These are phyloP conservation scores for Zaprionus kolodkinae DNA, from an alignment of 1,140 invertebrate species.

Conservation along the genomic window DNA sequence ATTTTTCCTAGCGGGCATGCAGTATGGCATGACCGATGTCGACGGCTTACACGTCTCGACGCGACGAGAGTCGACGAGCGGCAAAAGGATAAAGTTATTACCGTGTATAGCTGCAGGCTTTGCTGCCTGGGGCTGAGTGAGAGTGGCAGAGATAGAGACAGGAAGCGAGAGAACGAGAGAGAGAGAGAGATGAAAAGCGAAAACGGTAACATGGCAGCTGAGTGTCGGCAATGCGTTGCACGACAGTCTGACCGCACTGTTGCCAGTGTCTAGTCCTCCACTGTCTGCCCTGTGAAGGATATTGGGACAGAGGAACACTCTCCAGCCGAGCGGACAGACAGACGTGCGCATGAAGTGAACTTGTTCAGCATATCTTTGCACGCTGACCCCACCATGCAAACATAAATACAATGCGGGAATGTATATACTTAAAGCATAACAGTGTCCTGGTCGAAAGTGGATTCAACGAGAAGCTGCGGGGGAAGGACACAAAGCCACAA, in stretches of 20 bases:
- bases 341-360: slow-evolving; percentile 62
- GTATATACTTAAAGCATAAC: slow-evolving; percentile 16
- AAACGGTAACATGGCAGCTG: slow-evolving; percentile 65
- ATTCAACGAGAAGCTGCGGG: slow-evolving; percentile 1
- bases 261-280: slow-evolving; percentile 22
- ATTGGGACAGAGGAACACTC: slow-evolving; percentile 1
- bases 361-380: slow-evolving; percentile 75
- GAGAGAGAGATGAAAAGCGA: slow-evolving; percentile 16
- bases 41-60: slow-evolving; percentile 41
- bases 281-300: slow-evolving; percentile 6
- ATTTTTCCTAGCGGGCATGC: slow-evolving; percentile 66
- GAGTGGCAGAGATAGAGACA: slow-evolving; percentile 22
- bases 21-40: slow-evolving; percentile 44
- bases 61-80: slow-evolving; percentile 32
- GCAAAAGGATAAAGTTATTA: slow-evolving; percentile 76
- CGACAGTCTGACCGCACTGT: slow-evolving; percentile 10
- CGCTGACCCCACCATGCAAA: slow-evolving; percentile 46
- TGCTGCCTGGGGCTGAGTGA: slow-evolving; percentile 35
- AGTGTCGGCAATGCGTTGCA: slow-evolving; percentile 44
- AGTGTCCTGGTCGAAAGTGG: slow-evolving; percentile 5
- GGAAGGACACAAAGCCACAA: neutral
- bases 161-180: slow-evolving; percentile 1
- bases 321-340: slow-evolving; percentile 3
- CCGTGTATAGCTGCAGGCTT: slow-evolving; percentile 59
- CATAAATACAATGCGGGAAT: slow-evolving; percentile 9